A percentile compares a stretch with the other conserved stretches of the same genome.
These are phyloP conservation scores for Mya arenaria DNA, from an alignment of 1,140 invertebrate species.

Conservation along the genomic window DNA sequence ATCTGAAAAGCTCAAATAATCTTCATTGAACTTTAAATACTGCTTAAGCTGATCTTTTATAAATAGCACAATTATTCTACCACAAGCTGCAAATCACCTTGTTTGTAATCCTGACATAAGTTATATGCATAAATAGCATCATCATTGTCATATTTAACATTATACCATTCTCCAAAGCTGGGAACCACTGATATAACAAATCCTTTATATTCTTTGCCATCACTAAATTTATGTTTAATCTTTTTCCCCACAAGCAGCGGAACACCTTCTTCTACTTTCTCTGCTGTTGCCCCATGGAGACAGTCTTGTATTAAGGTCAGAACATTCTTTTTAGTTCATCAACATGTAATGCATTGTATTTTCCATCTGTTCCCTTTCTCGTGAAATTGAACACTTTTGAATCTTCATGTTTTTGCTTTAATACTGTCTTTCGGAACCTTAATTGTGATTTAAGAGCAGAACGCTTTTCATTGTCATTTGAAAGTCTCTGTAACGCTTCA, in stretches of 20 bases:
- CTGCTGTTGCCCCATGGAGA: background rate
- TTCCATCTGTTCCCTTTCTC: background rate
- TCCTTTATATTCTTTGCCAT: slow-evolving; percentile 22
- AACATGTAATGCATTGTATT: background rate
- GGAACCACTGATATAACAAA: slow-evolving; percentile 24
- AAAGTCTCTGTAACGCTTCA: slow-evolving; percentile 37
- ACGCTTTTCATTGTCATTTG: slow-evolving; percentile 31
- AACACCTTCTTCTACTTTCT: background rate
- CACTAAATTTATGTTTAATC: slow-evolving; percentile 9
- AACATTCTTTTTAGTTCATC: background rate
- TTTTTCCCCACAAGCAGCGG: slow-evolving; percentile 25
- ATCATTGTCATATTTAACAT: slow-evolving; percentile 19
- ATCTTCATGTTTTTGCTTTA: slow-evolving; percentile 35
- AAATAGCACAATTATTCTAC: too few relatives aligned
- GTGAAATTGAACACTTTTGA: slow-evolving; percentile 32
- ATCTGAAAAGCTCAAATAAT: too few relatives aligned
- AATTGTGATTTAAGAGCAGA: slow-evolving; percentile 45
- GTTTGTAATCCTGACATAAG: background rate
- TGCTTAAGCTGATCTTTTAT: too few relatives aligned
- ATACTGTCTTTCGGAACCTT: slow-evolving; percentile 47
- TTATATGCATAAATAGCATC: slow-evolving; percentile 13
- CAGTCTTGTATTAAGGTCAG: background rate
- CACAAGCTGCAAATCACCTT: slow-evolving; percentile 18
- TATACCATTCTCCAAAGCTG: slow-evolving; percentile 27
- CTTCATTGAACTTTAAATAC: too few relatives aligned